A percentile compares a stretch with the other conserved stretches of the same genome.
Evolutionary conservation across 2,113 vertebrate species (phyloP).

Genomic region (Xiphophorus couchianus): DNA sequence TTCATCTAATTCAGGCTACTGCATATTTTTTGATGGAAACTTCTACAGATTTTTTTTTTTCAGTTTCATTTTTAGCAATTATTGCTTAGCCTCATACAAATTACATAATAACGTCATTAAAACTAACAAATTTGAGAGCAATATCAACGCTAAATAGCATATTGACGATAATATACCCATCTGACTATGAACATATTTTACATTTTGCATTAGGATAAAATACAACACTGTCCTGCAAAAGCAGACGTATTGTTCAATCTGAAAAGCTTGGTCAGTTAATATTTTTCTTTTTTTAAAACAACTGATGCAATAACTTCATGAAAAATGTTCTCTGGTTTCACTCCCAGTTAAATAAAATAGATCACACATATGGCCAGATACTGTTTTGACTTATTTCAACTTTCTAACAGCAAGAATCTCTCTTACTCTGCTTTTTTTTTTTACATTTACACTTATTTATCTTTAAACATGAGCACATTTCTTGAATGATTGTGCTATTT

Average conservation of each 20-base stretch:
- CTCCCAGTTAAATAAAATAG: too few relatives aligned
- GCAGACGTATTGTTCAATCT: background rate
- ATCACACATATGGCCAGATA: too few relatives aligned
- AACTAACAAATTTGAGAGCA: background rate
- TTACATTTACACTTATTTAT: background rate
- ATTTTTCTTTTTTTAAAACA: background rate
- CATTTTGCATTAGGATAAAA: background rate
- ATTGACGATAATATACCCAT: background rate
- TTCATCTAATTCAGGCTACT: too few relatives aligned
- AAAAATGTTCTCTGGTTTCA: too few relatives aligned
- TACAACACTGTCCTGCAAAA: background rate
- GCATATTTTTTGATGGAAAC: too few relatives aligned
- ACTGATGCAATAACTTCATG: background rate
- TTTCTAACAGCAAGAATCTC: background rate
- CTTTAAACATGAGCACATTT: background rate
- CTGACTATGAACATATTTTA: background rate
- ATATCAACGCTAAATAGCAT: background rate
- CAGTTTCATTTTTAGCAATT: too few relatives aligned
- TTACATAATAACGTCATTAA: background rate
- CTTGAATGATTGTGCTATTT: slow-evolving; percentile 13
- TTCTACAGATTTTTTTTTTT: too few relatives aligned
- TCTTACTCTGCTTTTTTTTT: background rate
- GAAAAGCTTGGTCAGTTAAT: background rate
- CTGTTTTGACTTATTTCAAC: too few relatives aligned
- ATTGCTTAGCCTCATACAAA: too few relatives aligned